Evolutionary conservation across 2,113 vertebrate genomes (phyloP).

Genomic region (Haplochromis vanheusdeni): DNA sequence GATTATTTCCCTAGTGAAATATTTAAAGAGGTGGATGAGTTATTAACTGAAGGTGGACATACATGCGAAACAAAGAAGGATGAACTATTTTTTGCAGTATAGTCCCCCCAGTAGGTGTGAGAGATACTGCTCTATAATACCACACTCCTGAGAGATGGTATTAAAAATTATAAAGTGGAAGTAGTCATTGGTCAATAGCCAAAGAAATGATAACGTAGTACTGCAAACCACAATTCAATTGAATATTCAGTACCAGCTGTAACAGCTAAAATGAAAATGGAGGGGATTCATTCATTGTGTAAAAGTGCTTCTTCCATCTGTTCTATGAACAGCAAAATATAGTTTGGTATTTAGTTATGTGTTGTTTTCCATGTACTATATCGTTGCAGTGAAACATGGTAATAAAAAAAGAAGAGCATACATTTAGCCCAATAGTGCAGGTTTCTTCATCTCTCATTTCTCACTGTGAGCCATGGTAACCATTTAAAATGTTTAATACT

Average conservation of each 20-base stretch:
- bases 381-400: background rate
- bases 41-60: background rate
- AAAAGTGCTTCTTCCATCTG: background rate
- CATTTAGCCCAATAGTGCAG: background rate
- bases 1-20: background rate
- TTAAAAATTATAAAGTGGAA: background rate
- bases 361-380: background rate
- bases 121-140: background rate
- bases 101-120: background rate
- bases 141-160: background rate
- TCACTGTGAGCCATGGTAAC: constrained; percentile 4
- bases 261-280: background rate
- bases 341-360: background rate
- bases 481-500: constrained; percentile 44
- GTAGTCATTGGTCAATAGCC: background rate
- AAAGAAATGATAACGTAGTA: background rate
- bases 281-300: background rate
- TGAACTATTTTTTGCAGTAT: background rate
- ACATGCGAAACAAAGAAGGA: background rate
- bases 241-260: background rate
- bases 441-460: background rate
- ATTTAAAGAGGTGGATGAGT: background rate
- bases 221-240: background rate
- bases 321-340: background rate
- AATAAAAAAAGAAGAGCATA: background rate